Conservation (phyloP, 2,113 vertebrate species). For the Anguilla japonica region DNA sequence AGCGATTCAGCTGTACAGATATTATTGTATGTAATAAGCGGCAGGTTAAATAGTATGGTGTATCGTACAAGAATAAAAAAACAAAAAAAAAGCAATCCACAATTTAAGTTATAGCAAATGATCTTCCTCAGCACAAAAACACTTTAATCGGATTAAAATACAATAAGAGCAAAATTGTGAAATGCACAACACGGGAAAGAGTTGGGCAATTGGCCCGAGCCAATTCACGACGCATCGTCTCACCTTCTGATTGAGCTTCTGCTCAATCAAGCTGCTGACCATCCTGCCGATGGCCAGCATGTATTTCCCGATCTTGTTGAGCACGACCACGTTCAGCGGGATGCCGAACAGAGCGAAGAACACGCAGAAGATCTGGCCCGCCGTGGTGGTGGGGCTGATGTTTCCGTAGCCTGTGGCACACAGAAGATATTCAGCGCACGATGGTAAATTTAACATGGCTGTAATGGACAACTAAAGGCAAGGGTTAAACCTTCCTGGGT, state of each 20-base stretch:
- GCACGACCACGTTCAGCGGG: conserved; percentile 83
- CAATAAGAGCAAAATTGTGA: no score
- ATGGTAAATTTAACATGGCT: neutral
- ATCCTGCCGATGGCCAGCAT: conserved; percentile 73
- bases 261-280: conserved; percentile 55
- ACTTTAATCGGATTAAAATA: no score
- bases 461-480: neutral
- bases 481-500: neutral
- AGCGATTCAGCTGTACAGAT: no score
- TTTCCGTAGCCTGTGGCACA: conserved; percentile 82
- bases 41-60: no score
- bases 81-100: no score
- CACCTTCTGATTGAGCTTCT: conserved; percentile 56
- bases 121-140: no score
- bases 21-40: no score
- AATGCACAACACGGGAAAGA: no score
- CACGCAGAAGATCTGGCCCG: conserved; percentile 83
- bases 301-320: conserved; percentile 83
- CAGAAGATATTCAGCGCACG: neutral
- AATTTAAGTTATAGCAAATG: no score
- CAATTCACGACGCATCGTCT: conserved; percentile 19
- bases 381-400: conserved; percentile 72
- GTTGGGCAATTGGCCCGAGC: neutral
- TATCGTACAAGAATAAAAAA: no score
- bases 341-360: conserved; percentile 88